phyloP scores from a whole-genome alignment of 2,113 vertebrate genomes.

The Orientallactaga bullata region DNA sequence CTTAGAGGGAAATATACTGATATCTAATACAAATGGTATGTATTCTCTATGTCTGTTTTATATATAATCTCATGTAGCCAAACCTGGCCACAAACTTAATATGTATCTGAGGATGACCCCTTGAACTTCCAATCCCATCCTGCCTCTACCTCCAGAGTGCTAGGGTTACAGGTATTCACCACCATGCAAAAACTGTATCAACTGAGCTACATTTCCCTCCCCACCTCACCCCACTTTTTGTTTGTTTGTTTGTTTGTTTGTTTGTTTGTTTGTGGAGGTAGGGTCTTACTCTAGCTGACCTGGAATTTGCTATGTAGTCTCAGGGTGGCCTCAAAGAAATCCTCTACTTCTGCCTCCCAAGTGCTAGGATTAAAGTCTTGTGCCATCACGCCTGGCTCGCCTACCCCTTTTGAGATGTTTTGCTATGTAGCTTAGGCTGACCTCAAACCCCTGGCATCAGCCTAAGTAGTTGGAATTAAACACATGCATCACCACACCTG shows the following conservation, averaged over 20 bases:
- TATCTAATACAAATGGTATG: not conserved
- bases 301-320: too few relatives aligned
- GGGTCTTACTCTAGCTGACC: too few relatives aligned
- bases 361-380: too few relatives aligned
- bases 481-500: not conserved
- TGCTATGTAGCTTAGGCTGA: not conserved
- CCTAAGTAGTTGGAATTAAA: not conserved
- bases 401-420: too few relatives aligned
- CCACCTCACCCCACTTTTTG: not conserved
- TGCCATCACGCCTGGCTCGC: too few relatives aligned
- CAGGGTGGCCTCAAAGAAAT: too few relatives aligned
- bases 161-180: not conserved
- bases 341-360: too few relatives aligned
- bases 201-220: not conserved
- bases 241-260: not conserved
- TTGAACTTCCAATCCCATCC: not conserved
- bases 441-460: not conserved
- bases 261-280: too few relatives aligned
- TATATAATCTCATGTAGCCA: not conserved
- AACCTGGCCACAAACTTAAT: not conserved
- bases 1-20: slow-evolving; percentile 39
- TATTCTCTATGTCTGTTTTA: not conserved
- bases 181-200: not conserved
- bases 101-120: not conserved
- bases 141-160: not conserved